Conservation (phyloP, 2,888 invertebrate genomes). For the Drosophila meridiana region DNA sequence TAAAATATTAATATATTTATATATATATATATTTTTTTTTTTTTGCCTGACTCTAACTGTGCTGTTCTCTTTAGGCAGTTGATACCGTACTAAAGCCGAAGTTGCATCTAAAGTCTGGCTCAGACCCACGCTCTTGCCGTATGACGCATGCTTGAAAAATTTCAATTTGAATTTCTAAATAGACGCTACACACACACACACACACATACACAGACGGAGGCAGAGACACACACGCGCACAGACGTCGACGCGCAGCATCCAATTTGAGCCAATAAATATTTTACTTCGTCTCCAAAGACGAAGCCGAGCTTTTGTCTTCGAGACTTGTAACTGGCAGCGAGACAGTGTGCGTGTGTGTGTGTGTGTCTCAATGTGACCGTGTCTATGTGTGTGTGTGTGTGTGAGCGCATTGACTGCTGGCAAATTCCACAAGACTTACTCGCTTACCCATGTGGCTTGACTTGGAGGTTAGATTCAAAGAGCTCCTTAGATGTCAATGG, state of each 20-base stretch:
- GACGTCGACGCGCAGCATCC: conserved; percentile 68
- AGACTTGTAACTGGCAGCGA: conserved; percentile 57
- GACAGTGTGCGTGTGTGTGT: conserved; percentile 20
- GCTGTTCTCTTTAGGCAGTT: conserved; percentile 3
- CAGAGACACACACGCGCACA: conserved; percentile 16
- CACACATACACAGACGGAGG: conserved; percentile 29
- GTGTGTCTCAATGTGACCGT: conserved; percentile 12
- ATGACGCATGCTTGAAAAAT: conserved; percentile 73
- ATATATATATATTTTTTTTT: no score
- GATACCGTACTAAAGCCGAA: conserved; percentile 11
- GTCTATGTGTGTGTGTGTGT: conserved; percentile 3
- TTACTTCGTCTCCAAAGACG: conserved; percentile 58
- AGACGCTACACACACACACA: conserved; percentile 60
- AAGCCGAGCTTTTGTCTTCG: conserved; percentile 62
- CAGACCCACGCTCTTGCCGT: conserved; percentile 54
- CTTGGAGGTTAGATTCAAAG: conserved; percentile 65
- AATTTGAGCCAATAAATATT: conserved; percentile 78
- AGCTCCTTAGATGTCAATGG: conserved; percentile 69
- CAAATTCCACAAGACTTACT: conserved; percentile 64
- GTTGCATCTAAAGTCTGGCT: conserved; percentile 32
- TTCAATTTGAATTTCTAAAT: conserved; percentile 78
- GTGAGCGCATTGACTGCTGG: conserved; percentile 57
- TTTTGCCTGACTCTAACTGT: neutral
- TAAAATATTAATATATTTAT: neutral
- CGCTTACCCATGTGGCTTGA: conserved; percentile 67